phyloP scores from a whole-genome alignment of 2,888 invertebrate genomes.

The Eristalis tenax region DNA sequence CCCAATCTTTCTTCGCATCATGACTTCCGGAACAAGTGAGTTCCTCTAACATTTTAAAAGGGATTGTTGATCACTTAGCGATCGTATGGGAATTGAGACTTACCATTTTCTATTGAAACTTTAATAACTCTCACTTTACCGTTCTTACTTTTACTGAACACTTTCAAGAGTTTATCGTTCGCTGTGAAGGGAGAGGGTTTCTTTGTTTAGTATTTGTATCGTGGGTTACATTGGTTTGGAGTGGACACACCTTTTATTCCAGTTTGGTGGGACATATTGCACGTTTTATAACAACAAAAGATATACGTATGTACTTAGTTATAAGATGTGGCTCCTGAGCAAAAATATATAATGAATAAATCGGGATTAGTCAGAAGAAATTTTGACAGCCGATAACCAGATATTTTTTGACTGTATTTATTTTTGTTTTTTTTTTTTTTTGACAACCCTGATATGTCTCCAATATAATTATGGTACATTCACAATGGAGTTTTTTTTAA shows the following conservation, averaged over 20 bases:
- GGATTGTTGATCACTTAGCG: not conserved
- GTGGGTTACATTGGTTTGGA: not conserved
- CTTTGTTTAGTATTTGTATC: not conserved
- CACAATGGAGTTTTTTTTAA: not conserved
- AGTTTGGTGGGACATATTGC: constrained; percentile 93
- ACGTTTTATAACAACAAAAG: constrained; percentile 45
- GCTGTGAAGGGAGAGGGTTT: constrained; percentile 83
- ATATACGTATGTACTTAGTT: constrained; percentile 19
- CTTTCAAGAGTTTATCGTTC: constrained; percentile 90
- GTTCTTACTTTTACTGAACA: constrained; percentile 89
- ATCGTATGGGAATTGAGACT: constrained; percentile 40
- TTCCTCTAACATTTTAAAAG: constrained; percentile 84
- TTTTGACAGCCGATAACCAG: constrained; percentile 24
- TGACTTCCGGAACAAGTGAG: constrained; percentile 86
- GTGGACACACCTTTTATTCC: constrained; percentile 89
- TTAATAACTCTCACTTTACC: constrained; percentile 91
- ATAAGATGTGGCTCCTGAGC: not conserved
- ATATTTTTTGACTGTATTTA: constrained; percentile 50
- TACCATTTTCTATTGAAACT: constrained; percentile 93
- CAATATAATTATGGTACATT: constrained; percentile 5
- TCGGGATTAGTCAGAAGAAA: constrained; percentile 52
- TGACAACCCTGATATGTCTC: constrained; percentile 28
- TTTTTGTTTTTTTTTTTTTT: constrained; percentile 29
- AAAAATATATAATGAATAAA: not conserved
- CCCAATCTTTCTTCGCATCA: constrained; percentile 89